Evolutionary conservation across 1,140 invertebrate genomes (phyloP).

Genomic region (Oncopeltus fasciatus): DNA sequence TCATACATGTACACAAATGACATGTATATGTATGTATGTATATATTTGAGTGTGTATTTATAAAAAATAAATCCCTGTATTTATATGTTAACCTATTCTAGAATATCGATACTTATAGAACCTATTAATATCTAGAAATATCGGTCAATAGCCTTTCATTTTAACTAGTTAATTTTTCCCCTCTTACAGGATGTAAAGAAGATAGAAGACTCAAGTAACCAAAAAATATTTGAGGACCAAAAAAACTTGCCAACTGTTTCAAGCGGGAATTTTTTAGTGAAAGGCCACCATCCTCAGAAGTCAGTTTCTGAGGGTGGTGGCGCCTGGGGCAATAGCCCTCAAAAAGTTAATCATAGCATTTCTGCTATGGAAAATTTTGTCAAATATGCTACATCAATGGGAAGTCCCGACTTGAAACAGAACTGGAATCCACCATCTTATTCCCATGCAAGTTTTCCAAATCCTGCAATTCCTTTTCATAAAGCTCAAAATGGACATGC

Average conservation of each 20-base stretch:
- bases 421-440: slow-evolving; percentile 2
- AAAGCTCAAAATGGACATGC: background rate
- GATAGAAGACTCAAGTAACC: background rate
- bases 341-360: slow-evolving; percentile 12
- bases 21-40: too few species aligned
- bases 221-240: slow-evolving; percentile 17
- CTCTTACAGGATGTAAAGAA: background rate
- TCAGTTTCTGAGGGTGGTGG: slow-evolving; percentile 60
- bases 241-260: slow-evolving; percentile 19
- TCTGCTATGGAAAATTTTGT: slow-evolving; percentile 4
- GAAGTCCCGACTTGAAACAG: slow-evolving; percentile 12
- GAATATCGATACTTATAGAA: too few species aligned
- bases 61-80: too few species aligned
- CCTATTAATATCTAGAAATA: too few species aligned
- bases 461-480: background rate
- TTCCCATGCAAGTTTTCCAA: slow-evolving; percentile 11
- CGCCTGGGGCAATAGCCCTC: slow-evolving; percentile 31
- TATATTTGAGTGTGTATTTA: too few species aligned
- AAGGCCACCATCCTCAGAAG: slow-evolving; percentile 31
- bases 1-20: too few species aligned
- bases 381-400: slow-evolving; percentile 7
- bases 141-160: background rate
- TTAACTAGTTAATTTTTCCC: background rate
- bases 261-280: slow-evolving; percentile 30
- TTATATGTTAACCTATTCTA: too few species aligned